Base-by-base conservation (phyloP, 2,113 vertebrate species). In the Ceyx cyanopectus region DNA sequence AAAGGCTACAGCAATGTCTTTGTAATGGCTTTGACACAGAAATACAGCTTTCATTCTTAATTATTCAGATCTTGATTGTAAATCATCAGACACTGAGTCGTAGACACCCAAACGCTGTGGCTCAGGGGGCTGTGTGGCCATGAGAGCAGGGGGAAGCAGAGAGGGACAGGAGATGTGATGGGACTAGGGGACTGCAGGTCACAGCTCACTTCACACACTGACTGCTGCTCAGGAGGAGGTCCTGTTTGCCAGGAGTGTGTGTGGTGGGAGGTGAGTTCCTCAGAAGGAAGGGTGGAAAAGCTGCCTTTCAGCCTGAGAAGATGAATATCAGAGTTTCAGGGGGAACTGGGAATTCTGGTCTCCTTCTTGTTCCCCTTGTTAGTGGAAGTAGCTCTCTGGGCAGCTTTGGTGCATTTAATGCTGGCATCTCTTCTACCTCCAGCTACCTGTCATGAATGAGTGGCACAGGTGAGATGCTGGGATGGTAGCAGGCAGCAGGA, bases 1-100 rank as follows among this genome's bases (percentile, higher is more conserved):
- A 83, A 87, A 89, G 68, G 51, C 72, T 92, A 14, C 53, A 57
- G 45, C 0, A 0, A 77, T n/a, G 66, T 43, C 88, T 93, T 85
- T 40, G 13, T 87, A 80, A 87, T 60, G 61, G n/a, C 48, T 95
- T 68, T 96, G 92, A 89, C 87, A 85, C 15, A 85, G 78, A 92
- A 89, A 85, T 34, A 45, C 19, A 79, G 43, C 68, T 94, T 87
- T 85, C 73, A n/a, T 70, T 91, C 87, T 89, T 74, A 80, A 74
- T 93, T 87, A 74, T 75, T 67, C 68, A 70, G 46, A n/a, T 70
- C 37, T 74, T 54, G 67, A 14, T 60, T 80, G 60, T 72, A 82
- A 92, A 89, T 56, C 30, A 80, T 75, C 14, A 4, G 63, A 73
- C 11, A 1, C 26, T 67, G 91, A 91, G 43, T 85, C 0, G 4